phyloP scores from a whole-genome alignment of 2,113 vertebrate species.

The Poecilia latipinna region DNA sequence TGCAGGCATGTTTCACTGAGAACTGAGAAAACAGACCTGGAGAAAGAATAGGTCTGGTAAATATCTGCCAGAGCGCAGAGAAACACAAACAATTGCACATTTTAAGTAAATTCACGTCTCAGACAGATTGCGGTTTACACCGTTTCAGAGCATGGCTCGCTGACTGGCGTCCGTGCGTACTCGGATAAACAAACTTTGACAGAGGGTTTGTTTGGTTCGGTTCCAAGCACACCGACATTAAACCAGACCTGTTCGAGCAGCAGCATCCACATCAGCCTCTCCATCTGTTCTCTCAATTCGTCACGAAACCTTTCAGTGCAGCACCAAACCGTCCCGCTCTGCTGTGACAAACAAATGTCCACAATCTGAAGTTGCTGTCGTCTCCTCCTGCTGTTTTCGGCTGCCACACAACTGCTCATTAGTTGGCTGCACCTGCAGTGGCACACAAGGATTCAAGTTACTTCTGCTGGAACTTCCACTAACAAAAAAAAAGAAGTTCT shows the following conservation, averaged over 20 bases:
- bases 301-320: conserved; percentile 11
- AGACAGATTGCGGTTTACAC: conserved; percentile 5
- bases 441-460: conserved; percentile 21
- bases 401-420: conserved; percentile 39
- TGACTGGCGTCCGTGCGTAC: not conserved
- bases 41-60: conserved; percentile 7
- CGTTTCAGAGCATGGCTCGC: conserved; percentile 19
- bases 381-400: conserved; percentile 49
- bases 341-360: conserved; percentile 23
- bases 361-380: conserved; percentile 45
- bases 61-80: conserved; percentile 1
- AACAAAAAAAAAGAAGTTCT: conserved; percentile 3
- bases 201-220: conserved; percentile 10
- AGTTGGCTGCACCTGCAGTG: conserved; percentile 22
- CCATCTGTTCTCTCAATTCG: conserved; percentile 29
- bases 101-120: conserved; percentile 8
- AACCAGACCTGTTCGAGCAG: conserved; percentile 17
- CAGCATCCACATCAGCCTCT: conserved; percentile 26
- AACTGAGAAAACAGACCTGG: conserved; percentile 8
- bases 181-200: conserved; percentile 26
- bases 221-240: conserved; percentile 23
- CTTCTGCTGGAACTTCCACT: conserved; percentile 12
- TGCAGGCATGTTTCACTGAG: conserved; percentile 7
- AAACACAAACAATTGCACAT: conserved; percentile 8
- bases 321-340: conserved; percentile 21